Conservation (phyloP, 2,888 invertebrate genomes). For the Meandrusa payeni region DNA sequence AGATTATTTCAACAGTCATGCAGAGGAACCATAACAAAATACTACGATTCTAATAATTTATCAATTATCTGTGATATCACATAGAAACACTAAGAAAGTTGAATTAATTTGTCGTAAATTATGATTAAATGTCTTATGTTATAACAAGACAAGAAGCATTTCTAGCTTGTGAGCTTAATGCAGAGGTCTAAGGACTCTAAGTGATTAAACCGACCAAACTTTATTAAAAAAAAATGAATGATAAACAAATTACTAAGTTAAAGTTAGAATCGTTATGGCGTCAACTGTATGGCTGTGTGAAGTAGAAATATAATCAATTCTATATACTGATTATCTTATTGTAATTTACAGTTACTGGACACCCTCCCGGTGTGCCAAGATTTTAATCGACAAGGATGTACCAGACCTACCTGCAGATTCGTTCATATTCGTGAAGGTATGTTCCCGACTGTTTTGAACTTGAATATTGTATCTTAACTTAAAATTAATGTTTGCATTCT, state of each 20-base stretch:
- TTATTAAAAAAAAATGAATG: no score
- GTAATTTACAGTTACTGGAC: slow-evolving; percentile 97
- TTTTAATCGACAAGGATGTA: slow-evolving; percentile 99
- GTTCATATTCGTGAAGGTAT: slow-evolving; percentile 98
- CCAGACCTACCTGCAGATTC: slow-evolving; percentile 98
- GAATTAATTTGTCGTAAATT: no score
- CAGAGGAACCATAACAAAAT: slow-evolving; percentile 45
- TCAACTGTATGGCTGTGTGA: slow-evolving; percentile 46
- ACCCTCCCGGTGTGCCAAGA: slow-evolving; percentile 99
- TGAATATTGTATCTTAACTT: neutral
- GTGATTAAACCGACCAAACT: no score
- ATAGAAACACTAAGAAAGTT: no score
- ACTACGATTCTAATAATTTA: neutral
- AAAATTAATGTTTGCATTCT: neutral
- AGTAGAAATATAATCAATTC: slow-evolving; percentile 28
- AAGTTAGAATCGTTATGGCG: slow-evolving; percentile 39
- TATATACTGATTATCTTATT: slow-evolving; percentile 56
- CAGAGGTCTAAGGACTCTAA: no score
- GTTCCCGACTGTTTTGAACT: slow-evolving; percentile 39
- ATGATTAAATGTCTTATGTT: no score
- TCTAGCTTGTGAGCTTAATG: no score
- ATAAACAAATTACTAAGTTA: slow-evolving; percentile 22
- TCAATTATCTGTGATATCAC: neutral
- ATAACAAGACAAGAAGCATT: no score
- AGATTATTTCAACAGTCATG: slow-evolving; percentile 46